These are phyloP conservation scores for Yoshiicerus persimilis DNA, from an alignment of 1,140 invertebrate species.

Conservation along the genomic window DNA sequence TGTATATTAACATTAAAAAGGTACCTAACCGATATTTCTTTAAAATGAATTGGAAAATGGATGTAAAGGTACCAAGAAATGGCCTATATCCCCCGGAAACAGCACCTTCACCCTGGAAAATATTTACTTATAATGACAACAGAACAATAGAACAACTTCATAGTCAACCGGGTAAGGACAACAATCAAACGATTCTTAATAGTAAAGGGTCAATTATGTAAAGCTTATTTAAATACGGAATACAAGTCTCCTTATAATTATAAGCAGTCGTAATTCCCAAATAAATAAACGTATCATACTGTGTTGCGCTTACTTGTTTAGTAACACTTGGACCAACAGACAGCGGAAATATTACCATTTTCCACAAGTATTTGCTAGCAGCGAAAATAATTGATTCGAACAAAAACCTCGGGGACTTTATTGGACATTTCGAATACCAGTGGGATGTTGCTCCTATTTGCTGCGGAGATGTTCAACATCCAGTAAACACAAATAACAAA, in stretches of 20 bases:
- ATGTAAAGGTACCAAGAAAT: neutral
- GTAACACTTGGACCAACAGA: neutral
- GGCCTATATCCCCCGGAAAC: neutral
- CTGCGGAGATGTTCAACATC: neutral
- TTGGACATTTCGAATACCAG: conserved; percentile 31
- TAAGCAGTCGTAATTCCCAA: no score
- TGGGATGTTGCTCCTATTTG: conserved; percentile 22
- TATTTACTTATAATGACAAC: neutral
- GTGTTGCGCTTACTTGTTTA: neutral
- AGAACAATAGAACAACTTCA: neutral
- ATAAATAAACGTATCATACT: no score
- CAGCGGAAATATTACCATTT: neutral
- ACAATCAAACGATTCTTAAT: no score
- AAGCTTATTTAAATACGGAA: no score
- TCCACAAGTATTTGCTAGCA: neutral
- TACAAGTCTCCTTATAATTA: no score
- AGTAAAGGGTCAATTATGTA: no score
- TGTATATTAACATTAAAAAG: neutral
- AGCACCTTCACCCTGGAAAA: neutral
- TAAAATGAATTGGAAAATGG: neutral
- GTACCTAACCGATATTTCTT: neutral
- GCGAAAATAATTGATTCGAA: neutral
- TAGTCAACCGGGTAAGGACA: conserved; percentile 20
- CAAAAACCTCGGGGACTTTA: neutral
- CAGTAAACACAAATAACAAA: no score